Base-by-base conservation (phyloP, 2,888 invertebrate genomes). In the Lithosia quadra region DNA sequence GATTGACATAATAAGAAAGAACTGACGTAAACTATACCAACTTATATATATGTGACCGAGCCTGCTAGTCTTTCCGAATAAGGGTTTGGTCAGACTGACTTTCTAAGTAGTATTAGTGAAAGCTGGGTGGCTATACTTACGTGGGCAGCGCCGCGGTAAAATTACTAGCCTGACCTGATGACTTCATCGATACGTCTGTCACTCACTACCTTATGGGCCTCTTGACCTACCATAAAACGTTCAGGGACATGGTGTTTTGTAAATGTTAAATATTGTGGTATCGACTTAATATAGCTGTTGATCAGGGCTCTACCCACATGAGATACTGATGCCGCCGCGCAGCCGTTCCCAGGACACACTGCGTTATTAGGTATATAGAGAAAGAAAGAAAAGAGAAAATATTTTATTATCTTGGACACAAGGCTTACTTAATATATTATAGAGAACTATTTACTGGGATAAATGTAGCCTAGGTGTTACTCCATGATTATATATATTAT, bases 221-320 rank as follows among this genome's bases (percentile, higher is more conserved):
- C 49, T 49, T n/a, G 49, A 49, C 49, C 49, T n/a, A n/a, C n/a
- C 49, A 49, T 43, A 43, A 43, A 49, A 49, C 49, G n/a, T n/a
- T 49, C 49, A 49, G 8, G 49, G 49, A 49, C 49, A 49, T 49
- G 49, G 18, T n/a, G 49, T 49, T 43, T 39, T 43, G 43, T 43
- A 43, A 49, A 49, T 49, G n/a, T n/a, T n/a, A 49, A 49, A 49
- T 49, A 49, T n/a, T 49, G 49, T n/a, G 49, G n/a, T 49, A 49
- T 49, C n/a, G n/a, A 49, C n/a, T 18, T 49, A 49, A 49, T 49
- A n/a, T 49, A 49, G 18, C 49, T 9, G 9, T 7, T 49, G 8
- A 7, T 34, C 34, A 34, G 1, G 10, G 34, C 34, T 34, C 9
- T 8, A 34, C 34, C 34, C 9, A 1, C 34, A 9, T 2, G 8